Base-by-base conservation (phyloP, 64 coral and sea anemone species). In the Montipora foliosa region DNA sequence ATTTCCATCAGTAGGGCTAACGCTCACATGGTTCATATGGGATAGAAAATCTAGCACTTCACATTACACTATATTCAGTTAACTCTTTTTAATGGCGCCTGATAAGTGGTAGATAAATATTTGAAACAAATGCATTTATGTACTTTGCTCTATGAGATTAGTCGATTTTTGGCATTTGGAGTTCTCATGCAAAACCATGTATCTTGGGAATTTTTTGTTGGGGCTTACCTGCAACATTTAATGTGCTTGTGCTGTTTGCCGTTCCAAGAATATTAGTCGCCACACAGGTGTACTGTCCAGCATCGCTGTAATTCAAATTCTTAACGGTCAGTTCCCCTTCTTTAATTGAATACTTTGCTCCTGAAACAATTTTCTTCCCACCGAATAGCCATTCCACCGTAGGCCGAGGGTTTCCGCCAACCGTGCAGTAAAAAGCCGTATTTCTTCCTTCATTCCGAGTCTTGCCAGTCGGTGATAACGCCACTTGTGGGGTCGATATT, bases 201-300 rank as follows among this genome's bases (percentile, higher is more conserved):
- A 25, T 25, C 25, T 25, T 25, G 1, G 25, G 25, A 25, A 25
- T 0, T 57, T 57, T 2, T 57, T 1, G 53, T 10, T 67, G 15
- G 14, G 14, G 11, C 64, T 67, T 67, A 67, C 64, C 64, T 58
- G 17, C 3, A 16, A 88, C 68, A 19, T 19, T 88, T 16, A 88
- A 51, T 3, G 22, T 75, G n/a, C 22, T 67, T 2, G 12, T 16
- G 8, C 13, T 67, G 8, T 24, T 75, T 19, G 62, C 1, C 3
- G 86, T 57, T 76, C 86, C 86, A 2, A 88, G 67, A 13, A 88
- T 57, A 47, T 89, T 89, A 49, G 72, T 49, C 20, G 73, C 87
- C 9, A n/a, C 61, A 44, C 87, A 89, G 16, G 47, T 77, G 14
- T 89, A 89, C 3, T 19, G 9, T 19, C 64, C 64, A 67, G 64